Evolutionary conservation across 2,888 invertebrate species (phyloP), one percentile per base, ranked within the genome.

Genomic region (Galeruca laticollis): DNA sequence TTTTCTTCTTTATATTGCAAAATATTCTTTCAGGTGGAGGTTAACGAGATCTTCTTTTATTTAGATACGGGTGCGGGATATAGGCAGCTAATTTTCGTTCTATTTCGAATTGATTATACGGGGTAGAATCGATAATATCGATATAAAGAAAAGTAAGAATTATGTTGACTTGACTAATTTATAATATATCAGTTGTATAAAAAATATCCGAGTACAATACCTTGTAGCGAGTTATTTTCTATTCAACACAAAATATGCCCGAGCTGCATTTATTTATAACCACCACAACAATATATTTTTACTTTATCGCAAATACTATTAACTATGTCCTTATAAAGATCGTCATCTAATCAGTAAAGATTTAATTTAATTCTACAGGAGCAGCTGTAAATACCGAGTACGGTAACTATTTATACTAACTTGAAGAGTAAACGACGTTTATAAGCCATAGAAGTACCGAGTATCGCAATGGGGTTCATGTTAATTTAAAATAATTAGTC

Each of bases 1-100:
- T 75, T 72, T 60, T 70, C 72, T 61, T 71, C 54, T 73, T 73
- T 63, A 68, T 63, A 72, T 75, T 70, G 73, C 75, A 74, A 75
- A 75, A 75, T 73, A 75, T 70, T 70, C 73, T 72, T 75, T 69
- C 70, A 70, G 56, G 51, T 51, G 68, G 56, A 69, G 73, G 71
- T 72, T 72, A 72, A 71, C 72, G 57, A 70, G 69, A 52, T 67
- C 68, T 65, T 63, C 35, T 61, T 47, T 47, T 47, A 15, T 47
- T 47, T 4, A n/a, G n/a, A 47, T 47, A 47, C 43, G 43, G 43
- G 43, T 47, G 15, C 67, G 61, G n/a, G n/a, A 47, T 47, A 47
- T 15, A 15, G 43, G 15, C 8, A 15, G 66, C 57, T 31, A 60
- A 70, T 63, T 63, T 67, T 69, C 59, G 21, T 59, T 64, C 62